phyloP scores from a whole-genome alignment of 2,888 invertebrate species.

The Stenichneumon culpator region DNA sequence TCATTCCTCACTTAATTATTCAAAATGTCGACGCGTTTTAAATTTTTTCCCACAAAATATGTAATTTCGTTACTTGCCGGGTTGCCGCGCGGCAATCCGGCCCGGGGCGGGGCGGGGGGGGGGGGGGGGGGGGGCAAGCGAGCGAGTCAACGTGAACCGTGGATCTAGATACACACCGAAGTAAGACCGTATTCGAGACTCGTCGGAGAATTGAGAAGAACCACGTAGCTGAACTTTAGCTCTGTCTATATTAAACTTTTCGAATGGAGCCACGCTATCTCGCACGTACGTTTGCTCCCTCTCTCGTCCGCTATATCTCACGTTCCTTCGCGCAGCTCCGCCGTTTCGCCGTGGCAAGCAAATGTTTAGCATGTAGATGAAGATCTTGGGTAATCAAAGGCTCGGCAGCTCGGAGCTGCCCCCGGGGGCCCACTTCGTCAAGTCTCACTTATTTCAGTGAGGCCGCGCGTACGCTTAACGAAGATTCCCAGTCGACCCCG shows the following conservation, averaged over 20 bases:
- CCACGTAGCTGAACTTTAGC: constrained; percentile 35
- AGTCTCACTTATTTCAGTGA: constrained; percentile 82
- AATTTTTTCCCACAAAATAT: too few relatives aligned
- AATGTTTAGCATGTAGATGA: constrained; percentile 85
- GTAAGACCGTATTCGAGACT: constrained; percentile 83
- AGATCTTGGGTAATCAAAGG: constrained; percentile 85
- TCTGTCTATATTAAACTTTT: constrained; percentile 38
- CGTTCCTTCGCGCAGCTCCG: constrained; percentile 24
- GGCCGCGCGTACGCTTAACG: constrained; percentile 41
- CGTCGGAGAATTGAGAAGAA: constrained; percentile 68
- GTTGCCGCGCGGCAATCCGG: too few relatives aligned
- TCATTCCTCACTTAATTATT: neutral
- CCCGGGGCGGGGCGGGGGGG: too few relatives aligned
- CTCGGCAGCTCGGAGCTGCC: constrained; percentile 68
- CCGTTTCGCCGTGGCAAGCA: constrained; percentile 65
- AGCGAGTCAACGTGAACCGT: constrained; percentile 69
- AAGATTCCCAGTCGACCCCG: constrained; percentile 51
- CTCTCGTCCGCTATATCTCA: constrained; percentile 27
- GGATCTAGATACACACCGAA: constrained; percentile 84
- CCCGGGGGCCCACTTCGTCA: constrained; percentile 84
- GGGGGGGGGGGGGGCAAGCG: constrained; percentile 14
- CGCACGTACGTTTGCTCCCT: constrained; percentile 17
- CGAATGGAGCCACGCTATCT: constrained; percentile 48
- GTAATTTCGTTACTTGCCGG: neutral
- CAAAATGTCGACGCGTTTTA: neutral